Evolutionary conservation across 1,140 invertebrate species (phyloP).

Genomic region (Scaptomyza graminum): DNA sequence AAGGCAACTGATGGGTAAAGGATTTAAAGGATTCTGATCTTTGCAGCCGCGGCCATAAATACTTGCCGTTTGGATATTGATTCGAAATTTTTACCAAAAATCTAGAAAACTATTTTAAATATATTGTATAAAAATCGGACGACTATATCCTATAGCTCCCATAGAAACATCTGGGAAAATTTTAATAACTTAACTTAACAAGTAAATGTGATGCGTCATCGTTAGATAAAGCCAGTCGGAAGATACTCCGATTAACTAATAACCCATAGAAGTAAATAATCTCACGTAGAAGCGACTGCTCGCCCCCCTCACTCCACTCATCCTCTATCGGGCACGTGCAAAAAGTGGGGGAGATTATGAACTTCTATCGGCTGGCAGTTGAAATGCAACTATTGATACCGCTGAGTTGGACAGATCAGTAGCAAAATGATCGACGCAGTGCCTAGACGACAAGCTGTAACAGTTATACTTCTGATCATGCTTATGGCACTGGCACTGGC

Average conservation of each 20-base stretch:
- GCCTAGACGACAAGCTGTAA: conserved; percentile 42
- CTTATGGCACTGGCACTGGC: conserved; percentile 35
- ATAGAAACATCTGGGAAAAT: too few relatives aligned
- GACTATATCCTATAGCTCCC: too few relatives aligned
- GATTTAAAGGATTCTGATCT: conserved; percentile 56
- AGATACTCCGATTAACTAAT: conserved; percentile 54
- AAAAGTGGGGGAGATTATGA: conserved; percentile 14
- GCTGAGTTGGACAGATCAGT: conserved; percentile 54
- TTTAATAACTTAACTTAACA: too few relatives aligned
- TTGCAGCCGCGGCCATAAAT: too few relatives aligned
- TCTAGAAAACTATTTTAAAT: too few relatives aligned
- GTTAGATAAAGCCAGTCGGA: conserved; percentile 34
- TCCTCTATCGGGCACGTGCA: conserved; percentile 24
- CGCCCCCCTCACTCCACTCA: too few relatives aligned
- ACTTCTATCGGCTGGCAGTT: conserved; percentile 46
- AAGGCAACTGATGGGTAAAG: conserved; percentile 19
- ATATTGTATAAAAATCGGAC: too few relatives aligned
- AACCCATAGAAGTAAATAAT: conserved; percentile 57
- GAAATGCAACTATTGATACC: conserved; percentile 46
- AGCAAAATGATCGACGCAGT: conserved; percentile 56
- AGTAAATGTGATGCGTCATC: conserved; percentile 61
- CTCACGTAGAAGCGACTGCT: conserved; percentile 57
- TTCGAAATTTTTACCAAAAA: too few relatives aligned
- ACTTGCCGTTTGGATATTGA: too few relatives aligned
- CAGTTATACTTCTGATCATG: conserved; percentile 18